Conservation (phyloP, 2,797 vertebrate species). For the Apogon hyalosoma region DNA sequence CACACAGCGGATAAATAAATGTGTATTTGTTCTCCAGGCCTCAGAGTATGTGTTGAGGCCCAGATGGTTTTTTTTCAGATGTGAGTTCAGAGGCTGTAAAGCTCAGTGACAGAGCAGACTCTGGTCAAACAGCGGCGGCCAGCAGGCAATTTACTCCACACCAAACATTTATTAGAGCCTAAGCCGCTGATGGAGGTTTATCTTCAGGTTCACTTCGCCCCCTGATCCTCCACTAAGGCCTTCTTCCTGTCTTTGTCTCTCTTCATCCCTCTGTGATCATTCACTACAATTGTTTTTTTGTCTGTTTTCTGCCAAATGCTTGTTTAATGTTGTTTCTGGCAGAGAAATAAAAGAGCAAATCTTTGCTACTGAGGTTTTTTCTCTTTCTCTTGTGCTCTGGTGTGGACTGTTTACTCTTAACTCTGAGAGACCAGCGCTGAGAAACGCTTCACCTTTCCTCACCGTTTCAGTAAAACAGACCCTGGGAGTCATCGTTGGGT, state of each 20-base stretch:
- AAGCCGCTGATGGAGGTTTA: slow-evolving; percentile 63
- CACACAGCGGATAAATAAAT: slow-evolving; percentile 59
- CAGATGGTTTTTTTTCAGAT: slow-evolving; percentile 66
- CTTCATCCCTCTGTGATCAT: slow-evolving; percentile 31
- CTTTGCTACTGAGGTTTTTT: too few species aligned
- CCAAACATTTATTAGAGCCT: slow-evolving; percentile 77
- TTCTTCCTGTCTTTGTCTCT: slow-evolving; percentile 27
- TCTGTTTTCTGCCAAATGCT: too few species aligned
- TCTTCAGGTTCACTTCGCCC: slow-evolving; percentile 46
- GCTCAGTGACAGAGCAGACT: slow-evolving; percentile 70
- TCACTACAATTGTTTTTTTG: slow-evolving; percentile 26
- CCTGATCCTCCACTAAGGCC: slow-evolving; percentile 41
- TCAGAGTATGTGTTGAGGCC: slow-evolving; percentile 22
- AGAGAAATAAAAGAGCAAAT: too few species aligned
- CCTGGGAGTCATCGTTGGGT: too few species aligned
- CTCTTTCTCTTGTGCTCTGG: too few species aligned
- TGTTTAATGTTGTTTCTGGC: too few species aligned
- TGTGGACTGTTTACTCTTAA: too few species aligned
- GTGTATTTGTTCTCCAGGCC: slow-evolving; percentile 69
- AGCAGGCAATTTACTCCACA: slow-evolving; percentile 75
- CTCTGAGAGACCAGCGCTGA: too few species aligned
- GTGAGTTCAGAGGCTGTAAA: slow-evolving; percentile 71
- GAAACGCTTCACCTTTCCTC: too few species aligned
- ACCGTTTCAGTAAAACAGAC: too few species aligned
- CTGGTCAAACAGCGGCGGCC: slow-evolving; percentile 65